Evolutionary conservation across 2,888 invertebrate genomes (phyloP).

Genomic region (Seira ritae): DNA sequence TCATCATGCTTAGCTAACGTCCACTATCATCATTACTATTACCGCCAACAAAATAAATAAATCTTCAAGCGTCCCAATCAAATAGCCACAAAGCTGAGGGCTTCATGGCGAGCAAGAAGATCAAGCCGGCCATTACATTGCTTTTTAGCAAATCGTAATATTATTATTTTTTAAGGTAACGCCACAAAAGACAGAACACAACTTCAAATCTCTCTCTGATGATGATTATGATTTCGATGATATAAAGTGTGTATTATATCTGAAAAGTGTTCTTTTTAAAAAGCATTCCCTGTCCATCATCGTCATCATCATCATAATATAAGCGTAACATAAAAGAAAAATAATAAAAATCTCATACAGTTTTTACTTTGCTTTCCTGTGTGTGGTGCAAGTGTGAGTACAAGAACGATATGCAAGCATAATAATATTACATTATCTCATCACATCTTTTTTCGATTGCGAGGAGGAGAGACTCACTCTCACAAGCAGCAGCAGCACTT

Average conservation of each 20-base stretch:
- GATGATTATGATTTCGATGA: too few relatives aligned
- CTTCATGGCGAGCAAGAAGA: too few relatives aligned
- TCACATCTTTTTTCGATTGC: neutral
- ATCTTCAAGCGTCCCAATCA: too few relatives aligned
- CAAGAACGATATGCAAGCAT: neutral
- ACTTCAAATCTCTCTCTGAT: neutral
- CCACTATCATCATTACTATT: too few relatives aligned
- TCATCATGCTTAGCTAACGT: too few relatives aligned
- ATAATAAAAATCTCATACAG: neutral
- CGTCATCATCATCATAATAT: neutral
- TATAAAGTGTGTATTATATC: neutral
- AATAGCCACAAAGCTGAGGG: too few relatives aligned
- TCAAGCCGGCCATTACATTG: too few relatives aligned
- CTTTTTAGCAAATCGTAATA: too few relatives aligned
- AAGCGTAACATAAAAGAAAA: too few relatives aligned
- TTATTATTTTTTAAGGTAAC: neutral
- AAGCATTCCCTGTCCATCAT: neutral
- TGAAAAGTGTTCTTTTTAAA: neutral
- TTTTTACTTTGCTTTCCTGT: too few relatives aligned
- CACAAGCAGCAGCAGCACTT: neutral
- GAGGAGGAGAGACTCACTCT: neutral
- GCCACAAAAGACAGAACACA: neutral
- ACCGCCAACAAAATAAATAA: too few relatives aligned
- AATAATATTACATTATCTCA: neutral
- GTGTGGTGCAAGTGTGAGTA: too few relatives aligned